Base-by-base conservation (phyloP, 2,888 invertebrate genomes). In the Bellardia pandia region DNA sequence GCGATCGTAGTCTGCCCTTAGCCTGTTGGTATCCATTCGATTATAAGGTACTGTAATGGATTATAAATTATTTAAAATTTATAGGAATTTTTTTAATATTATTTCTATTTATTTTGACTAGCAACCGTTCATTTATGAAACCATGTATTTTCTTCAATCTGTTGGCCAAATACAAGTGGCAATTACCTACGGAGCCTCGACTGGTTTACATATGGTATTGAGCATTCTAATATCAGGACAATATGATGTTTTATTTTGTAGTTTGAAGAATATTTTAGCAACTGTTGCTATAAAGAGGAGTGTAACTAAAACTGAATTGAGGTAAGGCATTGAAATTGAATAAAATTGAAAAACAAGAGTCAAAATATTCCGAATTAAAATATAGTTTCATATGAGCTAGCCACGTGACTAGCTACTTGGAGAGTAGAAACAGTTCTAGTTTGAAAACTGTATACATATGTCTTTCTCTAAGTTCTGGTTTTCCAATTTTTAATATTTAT, bases 21-120 rank as follows among this genome's bases (percentile, higher is more conserved):
- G 77, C 89, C 62, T 91, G 92, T 77, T 92, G 92, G 91, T 93
- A 93, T 91, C 93, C 93, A 6, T 90, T 93, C 23, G 90, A 93
- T 86, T 91, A 90, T 77, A 91, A 90, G 42, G 92, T 91, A 83
- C 9, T 45, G 37, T 3, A 53, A 33, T 45, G 37, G 0, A 2
- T 11, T 33, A 3, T 23, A 60, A 58, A 23, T 56, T 11, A 2
- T 45, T 13, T 45, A 11, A 56, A 33, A 58, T 40, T 14, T 6
- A 7, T 53, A 11, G 14, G 37, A 6, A 37, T 77, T 13, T 9
- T 37, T 1, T 37, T 51, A 5, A 51, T 11, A 58, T 9, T 45
- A 9, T 45, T 37, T 56, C 23, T n/a, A 11, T 45, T 8, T 40
- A 40, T 40, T 62, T 37, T 81, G 3, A 30, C 1, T 33, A 92